These are phyloP conservation scores for Hiodon tergisus DNA, from an alignment of 2,113 vertebrate species.

Conservation along the genomic window DNA sequence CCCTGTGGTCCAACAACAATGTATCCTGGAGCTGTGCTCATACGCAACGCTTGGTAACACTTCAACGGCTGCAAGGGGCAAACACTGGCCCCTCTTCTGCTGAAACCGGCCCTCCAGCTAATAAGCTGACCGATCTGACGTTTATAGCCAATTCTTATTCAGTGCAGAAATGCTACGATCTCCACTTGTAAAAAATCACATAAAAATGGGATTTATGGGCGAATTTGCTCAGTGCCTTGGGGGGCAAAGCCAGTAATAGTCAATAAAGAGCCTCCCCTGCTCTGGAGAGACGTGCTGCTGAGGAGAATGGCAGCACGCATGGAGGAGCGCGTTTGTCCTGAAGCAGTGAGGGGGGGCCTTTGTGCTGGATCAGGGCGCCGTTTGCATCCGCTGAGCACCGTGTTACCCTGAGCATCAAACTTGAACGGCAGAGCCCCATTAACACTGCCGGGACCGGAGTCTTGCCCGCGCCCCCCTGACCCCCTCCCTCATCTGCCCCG, in stretches of 20 bases:
- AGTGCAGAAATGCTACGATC: no score
- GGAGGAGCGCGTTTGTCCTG: not conserved
- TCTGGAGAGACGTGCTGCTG: no score
- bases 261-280: no score
- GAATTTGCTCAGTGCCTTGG: no score
- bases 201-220: no score
- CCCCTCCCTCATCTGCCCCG: not conserved
- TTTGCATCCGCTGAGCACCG: slow-evolving; percentile 6
- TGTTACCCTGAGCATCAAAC: not conserved
- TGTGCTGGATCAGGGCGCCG: not conserved
- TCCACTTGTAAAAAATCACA: no score
- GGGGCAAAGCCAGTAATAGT: no score
- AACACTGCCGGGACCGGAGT: not conserved
- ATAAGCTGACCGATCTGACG: no score
- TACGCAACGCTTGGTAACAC: slow-evolving; percentile 4
- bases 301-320: no score
- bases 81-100: not conserved
- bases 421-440: not conserved
- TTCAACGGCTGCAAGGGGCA: slow-evolving; percentile 13
- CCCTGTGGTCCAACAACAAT: slow-evolving; percentile 1
- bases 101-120: not conserved
- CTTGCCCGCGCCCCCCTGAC: not conserved
- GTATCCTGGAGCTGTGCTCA: not conserved
- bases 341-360: not conserved
- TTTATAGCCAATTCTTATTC: no score